Base-by-base conservation (phyloP, 1,140 invertebrate species). In the Calycopis cecrops region DNA sequence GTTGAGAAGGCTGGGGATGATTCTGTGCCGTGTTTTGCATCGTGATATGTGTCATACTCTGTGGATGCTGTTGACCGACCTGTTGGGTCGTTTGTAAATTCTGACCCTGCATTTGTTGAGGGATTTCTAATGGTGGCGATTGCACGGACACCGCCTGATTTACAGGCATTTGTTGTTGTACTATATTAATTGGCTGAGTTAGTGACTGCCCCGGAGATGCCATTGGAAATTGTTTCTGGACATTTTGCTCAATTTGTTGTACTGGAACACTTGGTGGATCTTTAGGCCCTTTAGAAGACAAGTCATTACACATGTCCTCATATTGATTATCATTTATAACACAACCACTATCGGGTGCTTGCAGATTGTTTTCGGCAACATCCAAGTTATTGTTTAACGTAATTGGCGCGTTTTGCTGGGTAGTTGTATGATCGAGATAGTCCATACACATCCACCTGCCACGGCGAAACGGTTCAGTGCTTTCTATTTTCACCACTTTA, bases 401-500 rank as follows among this genome's bases (percentile, higher is more conserved):
- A 9, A 87, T 85, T 9, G 87, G 78, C 55, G 85, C 76, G 73
- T 79, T 87, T 44, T 79, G 83, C 62, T 91, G 92, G 40, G 91
- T 90, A 52, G 90, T 91, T 53, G 93, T 92, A 75, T 96, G 94
- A 88, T 98, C 96, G 71, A 97, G 89, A 87, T 97, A 98, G 85
- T 99, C 97, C 92, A 97, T 96, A 87, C 97, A 98, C 67, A 94
- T 93, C 97, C 97, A 99, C 71, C 97, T 89, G 18, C 97, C 97
- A 38, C 97, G 91, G 65, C 94, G 94, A 73, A 98, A 98, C 4
- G 97, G 97, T 83, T 98, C 96, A 17, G 95, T 95, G 76, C 95
- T 97, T 83, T 97, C 96, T 59, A 98, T 97, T 90, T 98, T 98
- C 17, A 99, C 97, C 65, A 98, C 96, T 90, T 97, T 97, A 84